phyloP scores from a whole-genome alignment of 2,888 invertebrate species.

The Drosophila prostipennis region DNA sequence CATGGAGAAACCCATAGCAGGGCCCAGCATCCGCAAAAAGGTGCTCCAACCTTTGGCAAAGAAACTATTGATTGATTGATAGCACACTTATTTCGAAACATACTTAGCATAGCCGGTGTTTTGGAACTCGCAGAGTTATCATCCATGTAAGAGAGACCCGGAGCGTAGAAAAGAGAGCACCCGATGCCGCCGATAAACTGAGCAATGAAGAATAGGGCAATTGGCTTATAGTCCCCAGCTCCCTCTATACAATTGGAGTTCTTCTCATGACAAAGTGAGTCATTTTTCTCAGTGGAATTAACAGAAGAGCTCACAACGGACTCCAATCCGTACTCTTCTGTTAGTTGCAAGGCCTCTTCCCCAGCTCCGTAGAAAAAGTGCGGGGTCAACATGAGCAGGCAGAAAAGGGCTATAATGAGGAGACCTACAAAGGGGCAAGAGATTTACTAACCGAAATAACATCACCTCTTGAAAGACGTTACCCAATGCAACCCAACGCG shows the following conservation, averaged over 20 bases:
- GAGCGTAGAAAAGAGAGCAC: constrained; percentile 87
- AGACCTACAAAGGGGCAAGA: constrained; percentile 80
- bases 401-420: constrained; percentile 87
- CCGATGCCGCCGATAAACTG: constrained; percentile 89
- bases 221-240: constrained; percentile 84
- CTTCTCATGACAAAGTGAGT: constrained; percentile 32
- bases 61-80: constrained; percentile 28
- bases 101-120: constrained; percentile 88
- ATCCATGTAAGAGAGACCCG: constrained; percentile 89
- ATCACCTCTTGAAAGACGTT: constrained; percentile 3
- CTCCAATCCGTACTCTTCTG: constrained; percentile 86
- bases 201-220: constrained; percentile 87
- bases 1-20: constrained; percentile 87
- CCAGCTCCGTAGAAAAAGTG: constrained; percentile 89
- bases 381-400: constrained; percentile 87
- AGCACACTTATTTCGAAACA: constrained; percentile 50
- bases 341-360: constrained; percentile 87
- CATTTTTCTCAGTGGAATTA: constrained; percentile 15
- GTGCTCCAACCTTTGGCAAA: constrained; percentile 86
- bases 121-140: constrained; percentile 89
- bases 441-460: background rate
- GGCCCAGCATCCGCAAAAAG: constrained; percentile 86
- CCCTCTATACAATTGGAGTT: constrained; percentile 34
- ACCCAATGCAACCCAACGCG: constrained; percentile 88
- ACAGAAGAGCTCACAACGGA: constrained; percentile 76